These are phyloP conservation scores for Erebia aethiops DNA, from an alignment of 2,888 invertebrate genomes.

Conservation along the genomic window DNA sequence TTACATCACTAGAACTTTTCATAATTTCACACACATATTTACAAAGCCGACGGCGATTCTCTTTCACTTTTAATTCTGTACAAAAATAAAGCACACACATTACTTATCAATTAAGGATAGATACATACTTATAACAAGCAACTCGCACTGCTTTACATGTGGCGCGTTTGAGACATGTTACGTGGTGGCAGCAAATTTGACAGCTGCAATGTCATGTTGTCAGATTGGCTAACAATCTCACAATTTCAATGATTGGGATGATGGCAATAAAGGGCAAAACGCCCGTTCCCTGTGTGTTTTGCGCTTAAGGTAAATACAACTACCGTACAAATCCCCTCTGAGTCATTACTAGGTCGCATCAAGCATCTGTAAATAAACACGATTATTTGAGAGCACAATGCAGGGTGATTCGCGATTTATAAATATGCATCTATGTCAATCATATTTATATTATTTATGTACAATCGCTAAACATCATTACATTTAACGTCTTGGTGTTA, in stretches of 20 bases:
- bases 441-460: conserved; percentile 47
- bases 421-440: neutral
- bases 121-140: neutral
- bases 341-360: no score
- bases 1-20: conserved; percentile 14
- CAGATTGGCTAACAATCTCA: no score
- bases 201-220: no score
- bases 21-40: conserved; percentile 44
- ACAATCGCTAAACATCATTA: conserved; percentile 59
- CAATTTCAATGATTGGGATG: no score
- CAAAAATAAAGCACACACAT: conserved; percentile 59
- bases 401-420: neutral
- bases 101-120: neutral
- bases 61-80: conserved; percentile 47
- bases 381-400: no score
- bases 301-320: no score
- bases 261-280: no score
- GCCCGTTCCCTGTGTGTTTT: no score
- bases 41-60: conserved; percentile 44
- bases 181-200: no score
- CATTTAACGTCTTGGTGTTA: conserved; percentile 71
- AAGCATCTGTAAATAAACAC: no score
- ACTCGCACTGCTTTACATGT: neutral
- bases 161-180: no score
- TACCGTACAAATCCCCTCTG: no score